Base-by-base conservation (phyloP, 2,113 vertebrate genomes). In the Lampris incognitus region DNA sequence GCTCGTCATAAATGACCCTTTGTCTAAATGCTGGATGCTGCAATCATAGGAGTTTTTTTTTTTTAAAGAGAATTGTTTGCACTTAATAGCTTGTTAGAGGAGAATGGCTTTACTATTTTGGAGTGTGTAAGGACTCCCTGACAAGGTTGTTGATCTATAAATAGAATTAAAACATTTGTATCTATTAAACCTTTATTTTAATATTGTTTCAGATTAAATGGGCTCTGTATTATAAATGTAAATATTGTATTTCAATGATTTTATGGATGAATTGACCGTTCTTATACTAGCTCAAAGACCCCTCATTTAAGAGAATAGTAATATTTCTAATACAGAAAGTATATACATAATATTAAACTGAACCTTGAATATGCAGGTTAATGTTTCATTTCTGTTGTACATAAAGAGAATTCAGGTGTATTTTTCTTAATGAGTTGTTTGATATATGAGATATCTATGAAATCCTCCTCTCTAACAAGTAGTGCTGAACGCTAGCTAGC, bases 151-250 rank as follows among this genome's bases (percentile, higher is more conserved):
- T 88, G 77, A 92, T 91, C 93, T 91, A 94, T 85, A 89, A 88
- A 92, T 89, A 90, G 87, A 82, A 91, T 82, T 58, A 62, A 79
- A 90, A 74, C 88, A 93, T 95, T 96, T 95, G 91, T 95, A 97
- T 94, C 92, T 95, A 95, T 95, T 93, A 92, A 94, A 94, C 94
- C 88, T 95, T 95, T 95, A 95, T 96, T 97, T 96, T 96, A 95
- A 94, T 96, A 96, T 95, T 87, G 85, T 92, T 92, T 93, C 82
- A 78, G 79, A 89, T 88, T 79, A 84, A 92, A 94, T 94, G 92
- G 92, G 86, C 91, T 88, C 92, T 97, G 95, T 96, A 94, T 91
- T 88, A 92, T 94, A 89, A 90, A 90, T 93, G 91, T 96, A 94
- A 95, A 93, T 93, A 91, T 87, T 92, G 90, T 91, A 88, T 72